Conservation (phyloP, 2,888 invertebrate species). For the Agrochola lychnidis region DNA sequence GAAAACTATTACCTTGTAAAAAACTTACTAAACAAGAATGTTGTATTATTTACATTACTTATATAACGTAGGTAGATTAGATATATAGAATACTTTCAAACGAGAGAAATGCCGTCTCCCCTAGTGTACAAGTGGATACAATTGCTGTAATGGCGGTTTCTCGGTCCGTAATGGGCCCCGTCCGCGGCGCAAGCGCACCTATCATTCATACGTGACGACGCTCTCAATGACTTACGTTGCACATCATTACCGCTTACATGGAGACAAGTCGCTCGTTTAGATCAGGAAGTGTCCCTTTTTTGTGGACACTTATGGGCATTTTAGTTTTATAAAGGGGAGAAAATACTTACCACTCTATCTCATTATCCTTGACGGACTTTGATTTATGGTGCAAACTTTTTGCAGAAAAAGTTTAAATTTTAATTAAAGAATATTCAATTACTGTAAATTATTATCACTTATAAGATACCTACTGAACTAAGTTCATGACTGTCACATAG, state of each 20-base stretch:
- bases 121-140: constrained; percentile 65
- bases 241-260: constrained; percentile 65
- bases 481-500: background rate
- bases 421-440: background rate
- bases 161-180: constrained; percentile 75
- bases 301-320: constrained; percentile 59
- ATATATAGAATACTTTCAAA: constrained; percentile 42
- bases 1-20: background rate
- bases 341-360: constrained; percentile 52
- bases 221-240: constrained; percentile 70
- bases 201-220: constrained; percentile 75
- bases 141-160: constrained; percentile 76
- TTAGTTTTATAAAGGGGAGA: constrained; percentile 51
- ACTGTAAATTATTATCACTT: background rate
- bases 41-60: constrained; percentile 7
- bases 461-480: background rate
- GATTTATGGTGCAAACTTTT: constrained; percentile 35
- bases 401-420: background rate
- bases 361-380: constrained; percentile 50
- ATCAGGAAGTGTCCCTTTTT: constrained; percentile 59
- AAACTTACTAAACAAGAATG: constrained; percentile 16
- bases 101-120: constrained; percentile 61
- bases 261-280: constrained; percentile 59
- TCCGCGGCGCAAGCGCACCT: constrained; percentile 69
- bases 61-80: background rate